phyloP scores from a whole-genome alignment of 2,797 vertebrate species.

The Nothura maculosa region DNA sequence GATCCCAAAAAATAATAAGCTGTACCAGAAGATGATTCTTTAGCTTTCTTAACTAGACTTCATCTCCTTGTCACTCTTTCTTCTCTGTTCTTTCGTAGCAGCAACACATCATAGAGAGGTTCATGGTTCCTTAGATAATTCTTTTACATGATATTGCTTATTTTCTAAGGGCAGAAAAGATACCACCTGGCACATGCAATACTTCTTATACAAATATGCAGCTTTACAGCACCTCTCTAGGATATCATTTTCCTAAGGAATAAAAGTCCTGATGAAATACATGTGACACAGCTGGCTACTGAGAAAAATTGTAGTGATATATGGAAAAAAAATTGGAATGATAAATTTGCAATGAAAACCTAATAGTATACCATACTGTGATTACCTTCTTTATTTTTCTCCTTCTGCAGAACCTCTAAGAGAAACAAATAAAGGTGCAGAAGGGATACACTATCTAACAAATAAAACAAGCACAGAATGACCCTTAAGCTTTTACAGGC shows the following conservation, averaged over 20 bases:
- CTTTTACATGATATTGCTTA: background rate
- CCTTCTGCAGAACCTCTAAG: background rate
- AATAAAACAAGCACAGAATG: background rate
- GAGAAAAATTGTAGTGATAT: background rate
- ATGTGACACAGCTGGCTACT: rapidly evolving
- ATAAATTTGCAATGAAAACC: background rate
- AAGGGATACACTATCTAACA: background rate
- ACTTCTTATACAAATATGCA: background rate
- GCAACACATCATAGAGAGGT: background rate
- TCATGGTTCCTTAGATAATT: background rate
- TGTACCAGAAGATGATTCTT: rapidly evolving
- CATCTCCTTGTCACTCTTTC: background rate
- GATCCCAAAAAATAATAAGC: background rate
- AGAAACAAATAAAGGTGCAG: background rate
- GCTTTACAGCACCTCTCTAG: background rate
- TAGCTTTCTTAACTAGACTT: background rate
- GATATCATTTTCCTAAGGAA: background rate
- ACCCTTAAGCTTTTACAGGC: background rate
- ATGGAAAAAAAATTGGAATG: background rate
- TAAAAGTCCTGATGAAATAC: background rate
- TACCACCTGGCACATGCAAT: background rate
- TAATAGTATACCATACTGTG: background rate
- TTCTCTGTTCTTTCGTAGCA: background rate
- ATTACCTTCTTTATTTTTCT: background rate
- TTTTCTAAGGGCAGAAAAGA: background rate